A percentile compares a stretch with the other conserved stretches of the same genome.
Conservation (phyloP, 2,113 vertebrate species). For the Charadrius vociferus region DNA sequence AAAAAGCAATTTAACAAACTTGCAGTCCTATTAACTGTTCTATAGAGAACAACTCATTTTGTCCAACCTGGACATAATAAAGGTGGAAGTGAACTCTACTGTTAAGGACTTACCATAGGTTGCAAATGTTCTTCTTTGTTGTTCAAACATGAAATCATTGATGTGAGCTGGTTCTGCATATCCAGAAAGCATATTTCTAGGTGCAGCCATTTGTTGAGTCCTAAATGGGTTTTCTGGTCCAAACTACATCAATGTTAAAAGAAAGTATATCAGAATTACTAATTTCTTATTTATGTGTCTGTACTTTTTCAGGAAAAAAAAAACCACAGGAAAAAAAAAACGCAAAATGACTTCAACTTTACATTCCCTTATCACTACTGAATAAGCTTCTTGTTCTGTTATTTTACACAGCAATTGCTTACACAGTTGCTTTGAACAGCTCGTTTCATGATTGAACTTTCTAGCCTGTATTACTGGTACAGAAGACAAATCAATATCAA, state of each 20-base stretch:
- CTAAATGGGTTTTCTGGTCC: conserved; percentile 93
- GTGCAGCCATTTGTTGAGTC: conserved; percentile 95
- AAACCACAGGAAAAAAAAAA: neutral
- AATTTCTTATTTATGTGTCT: neutral
- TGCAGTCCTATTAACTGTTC: neutral
- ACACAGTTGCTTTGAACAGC: neutral
- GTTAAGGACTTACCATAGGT: conserved; percentile 84
- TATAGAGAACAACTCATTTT: neutral
- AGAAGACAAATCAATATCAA: neutral
- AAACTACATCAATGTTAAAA: conserved; percentile 78
- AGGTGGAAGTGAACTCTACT: neutral
- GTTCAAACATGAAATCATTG: conserved; percentile 99
- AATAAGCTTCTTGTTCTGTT: neutral
- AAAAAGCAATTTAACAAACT: neutral
- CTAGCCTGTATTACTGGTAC: neutral
- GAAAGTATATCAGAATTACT: neutral
- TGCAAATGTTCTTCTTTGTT: conserved; percentile 95
- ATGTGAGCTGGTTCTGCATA: conserved; percentile 95
- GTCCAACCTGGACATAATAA: neutral
- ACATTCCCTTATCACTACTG: neutral
- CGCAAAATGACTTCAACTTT: neutral
- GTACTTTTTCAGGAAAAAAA: neutral
- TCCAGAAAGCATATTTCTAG: conserved; percentile 97
- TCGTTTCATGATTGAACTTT: neutral
- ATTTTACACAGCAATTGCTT: neutral